phyloP scores from a whole-genome alignment of 2,888 invertebrate genomes.

The Heliconius sara region DNA sequence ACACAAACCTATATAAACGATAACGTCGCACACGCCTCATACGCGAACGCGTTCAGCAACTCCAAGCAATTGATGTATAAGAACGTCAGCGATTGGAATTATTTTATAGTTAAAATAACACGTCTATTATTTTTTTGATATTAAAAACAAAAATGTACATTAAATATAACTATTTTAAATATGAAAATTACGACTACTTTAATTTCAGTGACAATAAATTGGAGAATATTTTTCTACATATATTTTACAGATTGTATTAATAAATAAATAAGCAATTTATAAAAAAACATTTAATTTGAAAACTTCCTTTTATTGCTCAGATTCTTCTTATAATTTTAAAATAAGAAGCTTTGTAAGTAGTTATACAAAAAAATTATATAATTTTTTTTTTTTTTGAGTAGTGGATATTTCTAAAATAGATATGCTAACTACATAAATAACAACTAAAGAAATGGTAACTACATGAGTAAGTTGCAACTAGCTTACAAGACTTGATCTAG shows the following conservation, averaged over 20 bases:
- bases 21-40: too few relatives aligned
- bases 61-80: neutral
- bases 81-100: neutral
- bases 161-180: neutral
- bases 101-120: neutral
- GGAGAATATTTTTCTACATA: slow-evolving; percentile 31
- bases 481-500: neutral
- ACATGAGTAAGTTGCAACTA: neutral
- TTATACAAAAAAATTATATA: neutral
- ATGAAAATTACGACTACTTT: neutral
- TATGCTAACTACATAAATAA: neutral
- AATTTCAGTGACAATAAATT: slow-evolving; percentile 20
- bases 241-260: slow-evolving; percentile 28
- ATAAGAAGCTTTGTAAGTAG: neutral
- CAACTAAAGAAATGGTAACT: neutral
- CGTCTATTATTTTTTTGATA: neutral
- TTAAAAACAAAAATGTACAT: neutral
- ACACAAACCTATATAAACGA: too few relatives aligned
- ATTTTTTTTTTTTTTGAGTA: neutral
- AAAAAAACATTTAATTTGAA: neutral
- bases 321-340: neutral
- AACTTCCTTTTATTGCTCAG: neutral
- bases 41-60: too few relatives aligned
- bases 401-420: neutral
- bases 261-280: slow-evolving; percentile 12